Conservation (phyloP, 2,113 vertebrate species). For the Epinephelus fuscoguttatus region DNA sequence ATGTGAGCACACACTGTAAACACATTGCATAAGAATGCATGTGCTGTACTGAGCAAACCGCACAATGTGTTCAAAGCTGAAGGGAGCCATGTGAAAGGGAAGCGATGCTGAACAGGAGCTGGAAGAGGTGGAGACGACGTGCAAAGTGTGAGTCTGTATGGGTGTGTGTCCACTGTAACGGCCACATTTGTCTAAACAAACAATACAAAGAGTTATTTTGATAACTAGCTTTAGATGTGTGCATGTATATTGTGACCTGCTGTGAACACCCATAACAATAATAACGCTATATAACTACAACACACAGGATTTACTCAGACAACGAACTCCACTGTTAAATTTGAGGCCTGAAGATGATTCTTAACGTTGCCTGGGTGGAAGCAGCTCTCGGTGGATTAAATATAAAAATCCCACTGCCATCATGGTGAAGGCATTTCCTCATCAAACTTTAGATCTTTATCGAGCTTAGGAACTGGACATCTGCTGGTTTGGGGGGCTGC, state of each 20-base stretch:
- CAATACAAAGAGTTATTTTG: background rate
- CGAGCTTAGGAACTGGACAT: conserved; percentile 67
- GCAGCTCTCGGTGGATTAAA: conserved; percentile 52
- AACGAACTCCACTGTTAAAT: conserved; percentile 3
- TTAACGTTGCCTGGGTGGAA: conserved; percentile 20
- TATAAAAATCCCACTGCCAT: conserved; percentile 44
- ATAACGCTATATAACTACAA: background rate
- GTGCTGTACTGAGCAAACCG: background rate
- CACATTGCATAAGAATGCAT: conserved; percentile 24
- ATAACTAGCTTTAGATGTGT: background rate
- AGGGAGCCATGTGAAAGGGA: background rate
- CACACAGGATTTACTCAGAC: background rate
- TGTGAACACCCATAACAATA: background rate
- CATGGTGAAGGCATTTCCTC: conserved; percentile 62
- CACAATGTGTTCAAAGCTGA: background rate
- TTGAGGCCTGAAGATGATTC: conserved; percentile 35
- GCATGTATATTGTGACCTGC: background rate
- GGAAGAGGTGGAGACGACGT: background rate
- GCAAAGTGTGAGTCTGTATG: background rate
- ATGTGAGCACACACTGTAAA: conserved; percentile 16
- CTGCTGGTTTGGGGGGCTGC: conserved; percentile 53
- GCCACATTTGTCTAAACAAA: conserved; percentile 36
- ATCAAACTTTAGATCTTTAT: conserved; percentile 72
- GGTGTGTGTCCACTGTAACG: conserved; percentile 10
- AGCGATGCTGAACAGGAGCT: conserved; percentile 11